A percentile compares a stretch with the other conserved stretches of the same genome.
Conservation (phyloP, 2,113 vertebrate genomes). For the Pterophyllum scalare region DNA sequence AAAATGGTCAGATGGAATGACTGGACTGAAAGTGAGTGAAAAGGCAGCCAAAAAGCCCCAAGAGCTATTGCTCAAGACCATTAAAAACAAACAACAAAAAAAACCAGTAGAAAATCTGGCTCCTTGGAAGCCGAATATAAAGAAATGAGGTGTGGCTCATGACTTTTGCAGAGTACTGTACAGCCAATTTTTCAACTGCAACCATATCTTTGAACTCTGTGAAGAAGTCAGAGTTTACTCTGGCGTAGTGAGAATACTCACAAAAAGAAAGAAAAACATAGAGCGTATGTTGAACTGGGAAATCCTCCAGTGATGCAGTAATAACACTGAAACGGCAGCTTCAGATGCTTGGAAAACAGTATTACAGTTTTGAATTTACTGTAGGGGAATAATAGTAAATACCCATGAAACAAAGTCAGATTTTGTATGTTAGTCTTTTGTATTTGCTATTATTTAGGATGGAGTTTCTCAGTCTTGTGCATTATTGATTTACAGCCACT, state of each 20-base stretch:
- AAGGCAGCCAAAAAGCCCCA: not conserved
- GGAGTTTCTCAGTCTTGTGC: not conserved
- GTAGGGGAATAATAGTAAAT: not conserved
- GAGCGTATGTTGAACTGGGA: not conserved
- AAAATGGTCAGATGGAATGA: not conserved
- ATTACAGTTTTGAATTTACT: not conserved
- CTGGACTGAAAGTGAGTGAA: not conserved
- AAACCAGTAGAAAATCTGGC: not conserved
- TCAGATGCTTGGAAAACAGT: not conserved
- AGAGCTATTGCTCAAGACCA: not conserved
- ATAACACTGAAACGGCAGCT: not conserved
- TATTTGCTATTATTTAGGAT: not conserved
- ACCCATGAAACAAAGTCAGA: not conserved
- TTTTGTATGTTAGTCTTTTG: not conserved
- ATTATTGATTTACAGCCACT: constrained; percentile 51
- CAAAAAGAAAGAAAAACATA: not conserved
- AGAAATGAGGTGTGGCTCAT: not conserved
- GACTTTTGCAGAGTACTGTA: not conserved
- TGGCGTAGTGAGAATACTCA: not conserved
- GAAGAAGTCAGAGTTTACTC: not conserved
- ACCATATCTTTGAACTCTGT: not conserved
- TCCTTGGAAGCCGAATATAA: not conserved
- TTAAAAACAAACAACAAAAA: not conserved
- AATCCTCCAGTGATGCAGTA: not conserved
- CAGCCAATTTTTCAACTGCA: not conserved